These are phyloP conservation scores for Campoplex capitator DNA, from an alignment of 2,888 invertebrate species.

Conservation along the genomic window DNA sequence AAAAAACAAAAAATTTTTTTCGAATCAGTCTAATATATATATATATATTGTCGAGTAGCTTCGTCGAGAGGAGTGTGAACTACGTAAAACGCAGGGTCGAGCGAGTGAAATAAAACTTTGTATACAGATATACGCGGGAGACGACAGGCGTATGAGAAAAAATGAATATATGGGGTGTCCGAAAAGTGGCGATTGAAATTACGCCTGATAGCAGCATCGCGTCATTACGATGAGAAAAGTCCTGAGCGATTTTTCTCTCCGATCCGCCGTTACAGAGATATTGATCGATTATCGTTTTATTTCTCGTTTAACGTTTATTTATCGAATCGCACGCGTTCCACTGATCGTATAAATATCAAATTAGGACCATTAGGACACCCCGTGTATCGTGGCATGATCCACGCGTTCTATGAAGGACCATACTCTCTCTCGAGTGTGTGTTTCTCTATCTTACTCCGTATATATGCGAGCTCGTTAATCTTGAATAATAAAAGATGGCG, in stretches of 20 bases:
- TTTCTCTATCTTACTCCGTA: conserved; percentile 25
- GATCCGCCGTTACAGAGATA: neutral
- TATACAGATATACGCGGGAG: neutral
- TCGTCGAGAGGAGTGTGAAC: conserved; percentile 19
- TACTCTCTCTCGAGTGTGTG: conserved; percentile 19
- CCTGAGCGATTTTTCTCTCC: neutral
- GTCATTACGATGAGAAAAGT: neutral
- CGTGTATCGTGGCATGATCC: neutral
- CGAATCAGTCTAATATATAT: too few species aligned
- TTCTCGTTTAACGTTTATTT: neutral
- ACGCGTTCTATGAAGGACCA: conserved; percentile 5
- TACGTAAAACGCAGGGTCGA: conserved; percentile 37
- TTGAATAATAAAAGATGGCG: conserved; percentile 60
- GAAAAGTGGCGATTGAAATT: neutral
- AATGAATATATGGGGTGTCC: neutral
- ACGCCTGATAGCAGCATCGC: neutral
- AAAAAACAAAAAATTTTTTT: too few species aligned
- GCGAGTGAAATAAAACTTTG: conserved; percentile 6
- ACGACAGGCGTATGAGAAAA: neutral
- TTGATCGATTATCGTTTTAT: neutral
- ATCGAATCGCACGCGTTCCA: neutral
- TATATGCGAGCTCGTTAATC: conserved; percentile 62
- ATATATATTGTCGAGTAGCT: conserved; percentile 20
- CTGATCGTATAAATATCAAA: neutral
- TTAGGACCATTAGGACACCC: neutral